Base-by-base conservation (phyloP, 2,888 invertebrate species). In the Euspilapteryx auroguttella region DNA sequence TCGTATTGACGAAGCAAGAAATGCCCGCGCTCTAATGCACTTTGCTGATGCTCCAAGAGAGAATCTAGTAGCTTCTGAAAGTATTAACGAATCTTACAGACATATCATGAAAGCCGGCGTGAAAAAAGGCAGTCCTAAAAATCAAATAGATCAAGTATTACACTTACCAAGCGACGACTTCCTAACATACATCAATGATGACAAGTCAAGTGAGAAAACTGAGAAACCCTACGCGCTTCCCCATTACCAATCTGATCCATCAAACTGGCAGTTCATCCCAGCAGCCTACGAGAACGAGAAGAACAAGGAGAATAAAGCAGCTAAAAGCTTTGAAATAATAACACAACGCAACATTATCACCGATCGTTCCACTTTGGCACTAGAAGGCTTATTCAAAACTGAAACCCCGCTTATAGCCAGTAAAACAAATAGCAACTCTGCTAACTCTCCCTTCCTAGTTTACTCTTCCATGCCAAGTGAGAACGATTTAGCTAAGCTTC, bases 321-420 rank as follows among this genome's bases (percentile, higher is more conserved):
- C 50, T 1, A 59, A 59, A 35, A 55, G 37, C 33, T 64, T 58
- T 32, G 69, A 79, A 36, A 47, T 64, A 21, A 51, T 68, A 1
- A 71, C 73, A 4, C 68, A 66, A 7, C 58, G 64, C 21, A 47
- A 55, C 2, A 52, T 57, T 45, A 37, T 48, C 1, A 66, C 57
- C 6, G 81, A 86, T 50, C 79, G 82, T 2, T 84, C 86, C 0
- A 86, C 86, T 1, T 78, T 87, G 35, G 62, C 86, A 8, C 52
- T 87, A 36, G 83, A 87, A 59, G 83, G 79, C 2, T 55, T 87
- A 6, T 87, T 87, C 41, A 79, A 81, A 47, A 78, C 78, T 31
- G 64, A 79, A 45, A 64, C 58, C 28, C 69, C 78, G 0, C 32
- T 50, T 2, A 54, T 44, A 34, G 54, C 55, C 3, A 54, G 49